Base-by-base conservation (phyloP, 2,888 invertebrate genomes). In the Lepidonotus clava region DNA sequence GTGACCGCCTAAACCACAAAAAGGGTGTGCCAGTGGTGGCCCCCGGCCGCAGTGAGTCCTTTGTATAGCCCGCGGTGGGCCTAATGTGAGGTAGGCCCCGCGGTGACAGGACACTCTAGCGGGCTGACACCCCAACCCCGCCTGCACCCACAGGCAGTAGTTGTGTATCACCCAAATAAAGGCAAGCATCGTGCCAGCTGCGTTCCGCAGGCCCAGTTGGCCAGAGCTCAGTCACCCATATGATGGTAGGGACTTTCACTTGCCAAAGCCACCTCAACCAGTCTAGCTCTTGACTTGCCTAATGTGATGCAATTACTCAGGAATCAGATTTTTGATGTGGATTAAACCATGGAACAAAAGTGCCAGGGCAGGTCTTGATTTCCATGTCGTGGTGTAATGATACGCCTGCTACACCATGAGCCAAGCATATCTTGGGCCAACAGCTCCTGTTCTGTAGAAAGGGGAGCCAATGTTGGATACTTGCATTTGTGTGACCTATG, bases 1-100 rank as follows among this genome's bases (percentile, higher is more conserved):
- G 41, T 36, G 87, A 86, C 67, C 21, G 34, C 71, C 51, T 86
- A 8, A 77, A 86, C 21, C 36, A 24, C 36, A 46, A 76, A 21
- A 85, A 85, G 76, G 46, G 46, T 32, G 21, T 76, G 38, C 76
- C 80, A 2, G 24, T 38, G 21, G 21, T 38, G 21, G 21, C 36
- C 21, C 71, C 21, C 14, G 24, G 66, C 32, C 24, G n/a, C 28
- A 66, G 28, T 1, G 66, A 66, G 36, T 71, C 71, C 0, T 34
- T 71, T 32, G 71, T 71, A 71, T 71, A 71, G 38, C 71, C 71
- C 18, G 46, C 8, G 46, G 46, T 18, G 46, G 8, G 8, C n/a
- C n/a, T n/a, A n/a, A n/a, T n/a, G n/a, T n/a, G n/a, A n/a, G n/a
- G n/a, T n/a, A n/a, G n/a, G n/a, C n/a, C n/a, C n/a, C n/a, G n/a